These are phyloP conservation scores for Esox lucius DNA, from an alignment of 2,797 vertebrate genomes.

Conservation along the genomic window DNA sequence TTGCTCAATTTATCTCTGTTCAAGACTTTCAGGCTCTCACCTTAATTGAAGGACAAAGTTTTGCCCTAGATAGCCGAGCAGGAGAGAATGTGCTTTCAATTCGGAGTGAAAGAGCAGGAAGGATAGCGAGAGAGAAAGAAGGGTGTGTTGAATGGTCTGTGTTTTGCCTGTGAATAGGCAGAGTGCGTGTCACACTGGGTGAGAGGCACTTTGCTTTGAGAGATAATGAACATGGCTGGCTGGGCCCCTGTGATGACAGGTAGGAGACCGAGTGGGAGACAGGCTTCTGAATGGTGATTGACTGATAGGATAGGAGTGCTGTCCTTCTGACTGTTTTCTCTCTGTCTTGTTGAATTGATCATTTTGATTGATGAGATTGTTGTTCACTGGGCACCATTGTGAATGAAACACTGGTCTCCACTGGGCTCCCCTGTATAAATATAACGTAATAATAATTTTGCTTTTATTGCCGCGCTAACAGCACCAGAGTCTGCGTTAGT, in stretches of 20 bases:
- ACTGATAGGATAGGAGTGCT: conserved; percentile 1
- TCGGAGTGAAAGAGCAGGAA: not conserved
- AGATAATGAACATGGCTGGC: conserved; percentile 21
- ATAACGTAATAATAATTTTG: too few relatives aligned
- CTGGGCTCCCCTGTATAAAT: too few relatives aligned
- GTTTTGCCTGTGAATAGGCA: not conserved
- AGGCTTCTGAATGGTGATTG: conserved; percentile 24
- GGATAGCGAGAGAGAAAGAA: not conserved
- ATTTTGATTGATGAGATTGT: too few relatives aligned
- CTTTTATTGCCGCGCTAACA: not conserved
- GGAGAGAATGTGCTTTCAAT: not conserved
- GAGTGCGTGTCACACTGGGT: conserved; percentile 13
- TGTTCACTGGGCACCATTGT: too few relatives aligned
- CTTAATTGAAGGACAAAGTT: not conserved
- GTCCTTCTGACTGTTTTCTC: not conserved
- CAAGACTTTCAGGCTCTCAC: not conserved
- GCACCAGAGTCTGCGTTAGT: not conserved
- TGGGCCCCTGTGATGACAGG: conserved; percentile 8
- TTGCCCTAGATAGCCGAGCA: not conserved
- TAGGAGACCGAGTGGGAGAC: conserved; percentile 4
- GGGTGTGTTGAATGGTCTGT: not conserved
- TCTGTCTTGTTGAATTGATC: too few relatives aligned
- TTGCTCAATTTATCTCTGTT: not conserved
- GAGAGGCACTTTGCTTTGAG: conserved; percentile 21
- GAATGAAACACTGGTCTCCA: too few relatives aligned